phyloP scores from a whole-genome alignment of 2,888 invertebrate genomes.

The Myopa tessellatipennis region DNA sequence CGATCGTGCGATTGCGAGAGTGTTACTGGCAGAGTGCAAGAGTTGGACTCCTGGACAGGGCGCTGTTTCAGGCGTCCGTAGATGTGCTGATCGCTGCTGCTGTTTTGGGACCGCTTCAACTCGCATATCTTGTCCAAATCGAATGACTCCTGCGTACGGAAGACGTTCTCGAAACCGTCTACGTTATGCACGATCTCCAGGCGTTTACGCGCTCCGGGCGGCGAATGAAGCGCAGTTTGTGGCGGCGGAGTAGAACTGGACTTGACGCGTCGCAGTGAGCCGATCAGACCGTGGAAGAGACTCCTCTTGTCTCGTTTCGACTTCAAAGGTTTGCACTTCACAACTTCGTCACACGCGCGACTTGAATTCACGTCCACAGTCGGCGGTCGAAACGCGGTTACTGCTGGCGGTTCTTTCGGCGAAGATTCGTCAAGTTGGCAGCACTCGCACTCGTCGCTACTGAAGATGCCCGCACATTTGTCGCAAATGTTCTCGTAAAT shows the following conservation, averaged over 20 bases:
- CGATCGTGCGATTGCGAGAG: conserved; percentile 32
- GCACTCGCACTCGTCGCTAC: conserved; percentile 57
- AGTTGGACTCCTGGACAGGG: conserved; percentile 35
- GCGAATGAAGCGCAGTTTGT: conserved; percentile 38
- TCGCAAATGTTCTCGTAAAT: conserved; percentile 67
- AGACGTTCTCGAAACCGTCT: conserved; percentile 61
- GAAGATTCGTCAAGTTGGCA: conserved; percentile 27
- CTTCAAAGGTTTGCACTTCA: conserved; percentile 12
- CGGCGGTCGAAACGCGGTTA: too few species aligned
- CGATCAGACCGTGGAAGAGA: conserved; percentile 55
- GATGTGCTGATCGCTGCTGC: conserved; percentile 64
- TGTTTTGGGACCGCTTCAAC: conserved; percentile 59
- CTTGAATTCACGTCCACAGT: not conserved
- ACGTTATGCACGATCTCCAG: conserved; percentile 66
- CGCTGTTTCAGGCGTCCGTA: conserved; percentile 58
- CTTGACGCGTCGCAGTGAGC: conserved; percentile 54
- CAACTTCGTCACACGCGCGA: conserved; percentile 20
- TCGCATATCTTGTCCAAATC: conserved; percentile 64
- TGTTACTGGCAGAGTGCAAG: conserved; percentile 18
- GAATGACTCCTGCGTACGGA: conserved; percentile 64
- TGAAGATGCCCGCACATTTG: conserved; percentile 61
- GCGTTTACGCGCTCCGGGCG: conserved; percentile 39
- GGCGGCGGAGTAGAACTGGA: conserved; percentile 39
- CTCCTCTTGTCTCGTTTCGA: conserved; percentile 48
- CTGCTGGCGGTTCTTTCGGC: not conserved